Evolutionary conservation across 2,797 vertebrate genomes (phyloP), one percentile per base, ranked within the genome.

Genomic region (Syndactyla subalaris): DNA sequence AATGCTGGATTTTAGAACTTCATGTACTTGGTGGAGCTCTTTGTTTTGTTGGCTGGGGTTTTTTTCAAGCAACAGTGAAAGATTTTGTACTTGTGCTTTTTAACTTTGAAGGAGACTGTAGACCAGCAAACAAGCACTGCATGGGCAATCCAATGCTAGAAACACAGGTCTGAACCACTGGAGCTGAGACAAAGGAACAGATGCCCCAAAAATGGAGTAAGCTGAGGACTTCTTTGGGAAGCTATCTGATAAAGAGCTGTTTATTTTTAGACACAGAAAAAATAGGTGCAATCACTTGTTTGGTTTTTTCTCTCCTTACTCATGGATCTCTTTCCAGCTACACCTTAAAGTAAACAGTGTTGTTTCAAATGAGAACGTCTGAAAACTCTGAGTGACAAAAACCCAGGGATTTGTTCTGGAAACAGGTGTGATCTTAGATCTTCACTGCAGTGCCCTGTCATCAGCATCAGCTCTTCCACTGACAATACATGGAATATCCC

Each of bases 371-470:
- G 7, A n/a, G 41, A 73, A 43, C 17, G 5, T 52, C 34, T 75
- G 59, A 86, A 63, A 93, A 67, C 9, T 23, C 6, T 26, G 43
- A 66, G 21, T 29, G 19, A 55, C 27, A 43, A 70, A 73, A 45
- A 1, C 0, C 0, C 8, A 62, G 27, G 16, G 32, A 49, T 55
- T 62, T 83, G 11, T n/a, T 26, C 46, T 21, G 10, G 30, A 46
- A 80, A 62, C 7, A 41, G 30, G 15, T 5, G 10, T 62, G 34
- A 46, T 23, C 30, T n/a, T n/a, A 51, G 19, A 22, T 52, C 12
- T 78, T 32, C 21, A 5, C 21, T 68, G 30, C 8, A 30, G 24
- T 10, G 21, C 20, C 85, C 68, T 80, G 39, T 30, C n/a, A 57
- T 29, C 27, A 54, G 26, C 39, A 66, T 41, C 80, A 65, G 21